Conservation (phyloP, 2,113 vertebrate species). For the Barbus barbus region DNA sequence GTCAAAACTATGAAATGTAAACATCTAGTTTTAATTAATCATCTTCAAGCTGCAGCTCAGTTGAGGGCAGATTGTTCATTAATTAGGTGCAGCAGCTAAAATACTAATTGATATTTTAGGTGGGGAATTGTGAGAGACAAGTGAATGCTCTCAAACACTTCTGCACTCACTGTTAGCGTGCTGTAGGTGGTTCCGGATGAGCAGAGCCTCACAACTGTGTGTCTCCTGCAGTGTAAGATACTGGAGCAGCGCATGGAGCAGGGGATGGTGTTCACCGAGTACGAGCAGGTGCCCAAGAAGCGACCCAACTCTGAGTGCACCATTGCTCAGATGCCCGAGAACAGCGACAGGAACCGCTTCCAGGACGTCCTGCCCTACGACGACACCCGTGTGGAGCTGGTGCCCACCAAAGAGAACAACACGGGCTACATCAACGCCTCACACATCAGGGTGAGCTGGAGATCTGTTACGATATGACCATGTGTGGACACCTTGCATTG, state of each 20-base stretch:
- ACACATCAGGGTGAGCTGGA: slow-evolving; percentile 82
- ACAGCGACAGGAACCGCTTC: slow-evolving; percentile 91
- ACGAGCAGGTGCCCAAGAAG: slow-evolving; percentile 86
- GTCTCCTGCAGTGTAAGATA: slow-evolving; percentile 78
- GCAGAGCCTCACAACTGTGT: background rate
- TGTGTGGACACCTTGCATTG: background rate
- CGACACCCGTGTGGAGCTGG: slow-evolving; percentile 89
- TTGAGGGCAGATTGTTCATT: no score
- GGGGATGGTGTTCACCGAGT: slow-evolving; percentile 90
- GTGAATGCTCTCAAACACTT: background rate
- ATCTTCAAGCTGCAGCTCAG: background rate
- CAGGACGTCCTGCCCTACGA: slow-evolving; percentile 96
- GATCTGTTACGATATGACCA: no score
- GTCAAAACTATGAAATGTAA: no score
- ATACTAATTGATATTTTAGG: no score
- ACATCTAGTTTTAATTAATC: background rate
- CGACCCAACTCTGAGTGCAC: slow-evolving; percentile 76
- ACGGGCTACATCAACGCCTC: slow-evolving; percentile 98
- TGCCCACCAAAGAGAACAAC: slow-evolving; percentile 98
- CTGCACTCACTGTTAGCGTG: background rate
- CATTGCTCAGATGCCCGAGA: slow-evolving; percentile 85
- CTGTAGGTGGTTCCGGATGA: background rate
- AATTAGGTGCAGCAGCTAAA: no score
- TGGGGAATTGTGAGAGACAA: no score
- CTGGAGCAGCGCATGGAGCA: slow-evolving; percentile 89